Base-by-base conservation (phyloP, 2,113 vertebrate species). In the Antigone vipio region DNA sequence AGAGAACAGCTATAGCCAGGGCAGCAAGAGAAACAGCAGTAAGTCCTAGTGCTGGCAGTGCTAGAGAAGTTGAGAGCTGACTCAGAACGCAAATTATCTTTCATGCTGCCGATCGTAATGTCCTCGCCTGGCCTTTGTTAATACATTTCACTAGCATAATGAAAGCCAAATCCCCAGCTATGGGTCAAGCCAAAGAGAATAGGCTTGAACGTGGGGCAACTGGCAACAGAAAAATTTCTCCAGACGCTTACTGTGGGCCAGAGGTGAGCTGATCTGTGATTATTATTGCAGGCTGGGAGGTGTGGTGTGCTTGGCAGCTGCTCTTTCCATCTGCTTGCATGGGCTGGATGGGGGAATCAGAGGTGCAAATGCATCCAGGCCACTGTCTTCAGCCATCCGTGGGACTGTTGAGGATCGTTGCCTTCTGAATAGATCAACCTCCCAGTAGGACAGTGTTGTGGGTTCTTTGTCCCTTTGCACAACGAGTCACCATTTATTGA, bases 81-180 rank as follows among this genome's bases (percentile, higher is more conserved):
- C 90, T 96, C 92, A 95, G 91, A 92, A 73, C 59, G 38, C 6
- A 5, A 72, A 94, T 74, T 68, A 73, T 66, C 81, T 89, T 91
- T 88, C 85, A 47, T 6, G 50, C 53, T 88, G 78, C 82, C 3
- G 2, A 53, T 42, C 3, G 0, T 52, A 55, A 40, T 9, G 79
- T 96, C 93, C 96, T 95, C 6, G 5, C 47, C 83, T 88, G 96
- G 93, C 96, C 96, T 94, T 80, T 88, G 56, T 71, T 63, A 64
- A 75, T 35, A 55, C 29, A 2, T 60, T 94, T 93, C 52, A n/a
- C 34, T 26, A 11, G 6, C 1, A 20, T 26, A 32, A 58, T 2
- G n/a, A 64, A 60, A 85, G 62, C 53, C 95, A 93, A 52, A 50
- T 15, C 82, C 87, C 64, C 29, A 82, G 60, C 74, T 42, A 64